These are phyloP conservation scores for Poeciliopsis turrubarensis DNA, from an alignment of 2,113 vertebrate species.

Conservation along the genomic window DNA sequence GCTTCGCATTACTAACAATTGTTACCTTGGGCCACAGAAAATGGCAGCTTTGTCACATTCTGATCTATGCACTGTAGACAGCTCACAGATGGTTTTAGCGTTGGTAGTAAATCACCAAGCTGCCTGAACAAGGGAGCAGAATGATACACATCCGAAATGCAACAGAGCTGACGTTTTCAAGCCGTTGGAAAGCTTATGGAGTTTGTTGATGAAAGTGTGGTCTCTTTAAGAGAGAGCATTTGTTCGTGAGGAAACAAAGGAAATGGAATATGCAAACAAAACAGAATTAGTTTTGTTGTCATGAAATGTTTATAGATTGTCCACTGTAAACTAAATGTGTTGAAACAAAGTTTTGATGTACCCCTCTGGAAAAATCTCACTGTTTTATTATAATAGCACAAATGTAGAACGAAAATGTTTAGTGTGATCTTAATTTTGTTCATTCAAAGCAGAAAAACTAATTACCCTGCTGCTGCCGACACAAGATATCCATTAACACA, in stretches of 20 bases:
- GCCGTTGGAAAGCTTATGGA: no score
- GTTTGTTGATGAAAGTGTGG: no score
- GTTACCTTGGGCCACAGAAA: slow-evolving; percentile 22
- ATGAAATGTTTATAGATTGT: slow-evolving; percentile 21
- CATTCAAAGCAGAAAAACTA: neutral
- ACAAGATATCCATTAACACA: no score
- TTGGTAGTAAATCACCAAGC: slow-evolving; percentile 32
- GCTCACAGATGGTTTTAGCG: slow-evolving; percentile 21
- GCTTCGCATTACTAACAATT: slow-evolving; percentile 2
- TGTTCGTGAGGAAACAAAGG: neutral
- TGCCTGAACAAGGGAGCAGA: neutral
- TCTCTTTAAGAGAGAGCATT: no score
- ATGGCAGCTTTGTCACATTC: slow-evolving; percentile 24
- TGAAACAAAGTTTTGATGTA: neutral
- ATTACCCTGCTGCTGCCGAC: no score
- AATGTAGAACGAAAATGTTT: neutral
- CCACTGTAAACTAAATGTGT: neutral
- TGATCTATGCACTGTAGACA: slow-evolving; percentile 43
- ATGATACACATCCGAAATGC: slow-evolving; percentile 26
- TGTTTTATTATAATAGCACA: neutral
- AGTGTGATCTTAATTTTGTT: neutral
- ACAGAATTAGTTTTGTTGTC: slow-evolving; percentile 32
- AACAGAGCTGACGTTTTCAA: neutral
- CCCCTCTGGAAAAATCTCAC: neutral
- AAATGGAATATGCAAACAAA: neutral